A percentile compares a stretch with the other conserved stretches of the same genome.
Evolutionary conservation across 2,113 vertebrate genomes (phyloP).

Genomic region (Paradisaea rubra): DNA sequence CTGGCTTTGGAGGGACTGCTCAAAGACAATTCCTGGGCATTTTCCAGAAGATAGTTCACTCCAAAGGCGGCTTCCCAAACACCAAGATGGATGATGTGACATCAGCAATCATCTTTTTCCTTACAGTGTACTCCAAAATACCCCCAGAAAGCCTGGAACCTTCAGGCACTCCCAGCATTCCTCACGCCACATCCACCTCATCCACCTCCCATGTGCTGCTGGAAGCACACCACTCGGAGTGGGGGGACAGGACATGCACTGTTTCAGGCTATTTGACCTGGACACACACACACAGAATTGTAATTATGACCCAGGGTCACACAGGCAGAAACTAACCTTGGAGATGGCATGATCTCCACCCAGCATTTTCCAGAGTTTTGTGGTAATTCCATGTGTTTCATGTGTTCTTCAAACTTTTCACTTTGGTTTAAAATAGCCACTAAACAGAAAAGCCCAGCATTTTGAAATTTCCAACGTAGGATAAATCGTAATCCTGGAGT

Average conservation of each 20-base stretch:
- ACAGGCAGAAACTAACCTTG: not conserved
- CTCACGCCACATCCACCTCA: not conserved
- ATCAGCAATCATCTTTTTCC: not conserved
- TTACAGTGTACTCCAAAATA: not conserved
- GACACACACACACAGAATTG: not conserved
- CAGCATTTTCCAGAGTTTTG: not conserved
- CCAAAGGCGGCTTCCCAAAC: not conserved
- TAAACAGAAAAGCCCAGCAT: not conserved
- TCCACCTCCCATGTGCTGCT: not conserved
- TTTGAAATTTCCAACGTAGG: not conserved
- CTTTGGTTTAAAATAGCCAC: not conserved
- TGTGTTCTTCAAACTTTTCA: not conserved
- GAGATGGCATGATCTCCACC: not conserved
- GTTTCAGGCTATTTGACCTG: not conserved
- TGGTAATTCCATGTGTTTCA: not conserved
- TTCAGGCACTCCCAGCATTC: not conserved
- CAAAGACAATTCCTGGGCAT: not conserved
- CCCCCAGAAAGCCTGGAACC: not conserved
- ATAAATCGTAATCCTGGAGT: not conserved
- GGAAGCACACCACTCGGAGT: accelerated
- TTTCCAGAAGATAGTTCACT: not conserved
- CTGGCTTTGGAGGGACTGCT: not conserved
- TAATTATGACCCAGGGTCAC: not conserved
- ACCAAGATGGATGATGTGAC: not conserved
- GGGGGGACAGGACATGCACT: not conserved